These are phyloP conservation scores for Artemia sinica DNA, from an alignment of 2,888 invertebrate species.

Conservation along the genomic window DNA sequence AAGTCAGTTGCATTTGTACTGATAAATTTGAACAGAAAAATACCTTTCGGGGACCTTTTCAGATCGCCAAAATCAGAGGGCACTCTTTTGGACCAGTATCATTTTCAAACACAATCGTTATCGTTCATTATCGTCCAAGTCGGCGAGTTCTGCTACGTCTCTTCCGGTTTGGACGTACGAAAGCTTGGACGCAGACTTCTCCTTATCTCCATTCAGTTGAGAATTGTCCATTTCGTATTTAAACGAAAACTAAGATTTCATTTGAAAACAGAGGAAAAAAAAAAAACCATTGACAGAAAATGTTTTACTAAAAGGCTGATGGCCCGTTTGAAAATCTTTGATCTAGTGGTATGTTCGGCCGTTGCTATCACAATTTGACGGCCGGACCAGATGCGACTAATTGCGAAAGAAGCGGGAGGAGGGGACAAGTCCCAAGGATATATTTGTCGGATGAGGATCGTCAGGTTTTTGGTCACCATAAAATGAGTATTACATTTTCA, in stretches of 20 bases:
- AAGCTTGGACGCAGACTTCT: background rate
- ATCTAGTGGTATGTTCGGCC: background rate
- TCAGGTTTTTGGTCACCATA: too few species aligned
- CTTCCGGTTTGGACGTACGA: background rate
- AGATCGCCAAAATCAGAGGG: background rate
- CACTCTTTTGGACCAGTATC: conserved; percentile 31
- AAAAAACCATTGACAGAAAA: background rate
- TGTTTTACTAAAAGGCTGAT: background rate
- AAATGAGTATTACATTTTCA: too few species aligned
- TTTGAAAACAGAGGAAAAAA: background rate
- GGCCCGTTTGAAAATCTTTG: background rate
- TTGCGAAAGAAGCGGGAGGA: background rate
- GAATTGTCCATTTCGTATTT: background rate
- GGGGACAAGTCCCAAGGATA: background rate
- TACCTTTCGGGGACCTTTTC: conserved; percentile 9
- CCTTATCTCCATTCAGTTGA: conserved; percentile 3
- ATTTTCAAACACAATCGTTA: conserved; percentile 80
- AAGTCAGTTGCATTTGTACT: background rate
- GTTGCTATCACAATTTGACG: background rate
- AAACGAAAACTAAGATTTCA: background rate
- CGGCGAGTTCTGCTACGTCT: conserved; percentile 26
- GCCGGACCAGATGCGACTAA: too few species aligned
- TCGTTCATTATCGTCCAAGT: conserved; percentile 52
- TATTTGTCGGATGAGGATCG: background rate
- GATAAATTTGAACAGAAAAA: background rate